These are phyloP conservation scores for Ptyas mucosa DNA, from an alignment of 2,113 vertebrate species.

Conservation along the genomic window DNA sequence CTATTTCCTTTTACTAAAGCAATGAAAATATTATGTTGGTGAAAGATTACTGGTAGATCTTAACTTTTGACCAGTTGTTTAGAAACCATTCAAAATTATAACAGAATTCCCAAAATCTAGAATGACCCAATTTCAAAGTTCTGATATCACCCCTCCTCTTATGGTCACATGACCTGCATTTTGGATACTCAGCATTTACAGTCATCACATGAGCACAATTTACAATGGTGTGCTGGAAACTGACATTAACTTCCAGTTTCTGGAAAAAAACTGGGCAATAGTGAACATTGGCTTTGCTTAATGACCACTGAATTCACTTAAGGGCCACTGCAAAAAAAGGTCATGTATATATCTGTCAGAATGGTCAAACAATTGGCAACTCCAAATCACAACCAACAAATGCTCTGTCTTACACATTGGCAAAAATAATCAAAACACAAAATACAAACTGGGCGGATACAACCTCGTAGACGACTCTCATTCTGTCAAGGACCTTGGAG, in stretches of 20 bases:
- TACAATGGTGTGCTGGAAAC: not conserved
- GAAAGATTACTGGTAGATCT: not conserved
- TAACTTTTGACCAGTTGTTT: not conserved
- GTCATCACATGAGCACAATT: not conserved
- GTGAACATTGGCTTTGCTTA: not conserved
- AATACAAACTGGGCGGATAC: too few relatives aligned
- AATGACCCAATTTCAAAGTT: not conserved
- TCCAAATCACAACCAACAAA: too few relatives aligned
- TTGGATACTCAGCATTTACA: not conserved
- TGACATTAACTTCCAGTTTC: not conserved
- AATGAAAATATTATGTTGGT: not conserved
- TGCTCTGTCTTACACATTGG: too few relatives aligned
- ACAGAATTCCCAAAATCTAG: not conserved
- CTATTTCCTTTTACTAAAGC: not conserved
- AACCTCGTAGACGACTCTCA: too few relatives aligned
- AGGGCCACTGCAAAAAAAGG: not conserved
- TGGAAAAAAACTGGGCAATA: too few relatives aligned
- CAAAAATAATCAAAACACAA: too few relatives aligned
- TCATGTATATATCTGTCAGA: not conserved
- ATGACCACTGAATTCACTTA: not conserved
- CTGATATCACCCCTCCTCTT: not conserved
- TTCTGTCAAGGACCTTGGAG: too few relatives aligned
- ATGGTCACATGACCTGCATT: not conserved
- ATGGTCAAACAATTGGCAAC: too few relatives aligned
- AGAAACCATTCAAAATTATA: not conserved